Conservation (phyloP, 2,888 invertebrate species). For the Drosophila buzzatii region DNA sequence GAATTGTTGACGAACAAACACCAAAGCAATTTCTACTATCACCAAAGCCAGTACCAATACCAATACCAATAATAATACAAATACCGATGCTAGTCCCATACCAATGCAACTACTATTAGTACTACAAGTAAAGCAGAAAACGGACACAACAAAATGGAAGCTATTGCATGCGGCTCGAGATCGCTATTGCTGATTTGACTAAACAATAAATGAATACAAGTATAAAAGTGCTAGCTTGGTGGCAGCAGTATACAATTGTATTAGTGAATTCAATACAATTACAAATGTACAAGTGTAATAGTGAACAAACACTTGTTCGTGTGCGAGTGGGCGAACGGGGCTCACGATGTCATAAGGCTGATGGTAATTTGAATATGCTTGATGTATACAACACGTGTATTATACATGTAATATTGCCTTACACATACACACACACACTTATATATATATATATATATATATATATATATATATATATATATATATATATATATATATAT, state of each 20-base stretch:
- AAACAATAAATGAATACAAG: conserved; percentile 75
- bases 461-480: conserved; percentile 2
- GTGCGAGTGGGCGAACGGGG: not conserved
- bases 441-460: conserved; percentile 9
- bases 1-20: conserved; percentile 25
- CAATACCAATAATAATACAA: not conserved
- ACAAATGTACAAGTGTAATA: not conserved
- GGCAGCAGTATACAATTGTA: not conserved
- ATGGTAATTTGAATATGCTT: conserved; percentile 75
- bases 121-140: conserved; percentile 11
- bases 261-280: not conserved
- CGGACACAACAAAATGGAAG: conserved; percentile 53
- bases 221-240: conserved; percentile 6
- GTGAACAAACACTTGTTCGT: not conserved
- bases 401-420: conserved; percentile 28
- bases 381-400: conserved; percentile 57
- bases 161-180: conserved; percentile 71
- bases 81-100: not conserved
- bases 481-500: conserved; percentile 2
- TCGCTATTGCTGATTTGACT: conserved; percentile 65
- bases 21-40: conserved; percentile 21
- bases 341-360: conserved; percentile 13
- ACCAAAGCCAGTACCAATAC: conserved; percentile 6
- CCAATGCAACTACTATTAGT: not conserved
- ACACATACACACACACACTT: not conserved